These are phyloP conservation scores for Pristis pectinata DNA, from an alignment of 2,797 vertebrate species.

Conservation along the genomic window DNA sequence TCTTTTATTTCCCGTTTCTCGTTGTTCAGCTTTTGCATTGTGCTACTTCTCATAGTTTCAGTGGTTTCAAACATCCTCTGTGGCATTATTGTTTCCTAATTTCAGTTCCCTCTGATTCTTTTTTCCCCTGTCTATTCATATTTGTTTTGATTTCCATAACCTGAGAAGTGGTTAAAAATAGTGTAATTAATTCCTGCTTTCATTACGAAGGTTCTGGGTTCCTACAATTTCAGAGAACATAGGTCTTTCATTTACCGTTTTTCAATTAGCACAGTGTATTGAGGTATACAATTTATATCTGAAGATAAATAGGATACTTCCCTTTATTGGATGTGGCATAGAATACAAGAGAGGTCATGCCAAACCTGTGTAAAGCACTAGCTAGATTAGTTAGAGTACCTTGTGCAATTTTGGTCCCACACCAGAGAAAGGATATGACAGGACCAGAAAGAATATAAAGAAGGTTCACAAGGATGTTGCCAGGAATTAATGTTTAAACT, in stretches of 20 bases:
- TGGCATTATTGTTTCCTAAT: not conserved
- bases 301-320: too few species aligned
- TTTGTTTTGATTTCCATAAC: too few species aligned
- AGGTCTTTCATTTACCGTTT: not conserved
- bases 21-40: not conserved
- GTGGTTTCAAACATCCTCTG: not conserved
- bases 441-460: too few species aligned
- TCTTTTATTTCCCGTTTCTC: not conserved
- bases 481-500: too few species aligned
- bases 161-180: not conserved
- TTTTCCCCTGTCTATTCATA: not conserved
- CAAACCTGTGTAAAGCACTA: too few species aligned
- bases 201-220: not conserved
- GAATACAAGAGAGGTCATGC: too few species aligned
- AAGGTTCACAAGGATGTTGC: too few species aligned
- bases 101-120: not conserved
- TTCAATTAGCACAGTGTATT: not conserved
- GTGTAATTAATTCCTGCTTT: not conserved
- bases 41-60: not conserved
- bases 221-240: not conserved
- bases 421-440: too few species aligned
- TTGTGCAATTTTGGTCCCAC: too few species aligned
- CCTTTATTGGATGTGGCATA: too few species aligned
- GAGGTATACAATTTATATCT: too few species aligned
- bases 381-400: too few species aligned